These are phyloP conservation scores for Thymelicus lineola DNA, from an alignment of 2,888 invertebrate genomes.

Conservation along the genomic window DNA sequence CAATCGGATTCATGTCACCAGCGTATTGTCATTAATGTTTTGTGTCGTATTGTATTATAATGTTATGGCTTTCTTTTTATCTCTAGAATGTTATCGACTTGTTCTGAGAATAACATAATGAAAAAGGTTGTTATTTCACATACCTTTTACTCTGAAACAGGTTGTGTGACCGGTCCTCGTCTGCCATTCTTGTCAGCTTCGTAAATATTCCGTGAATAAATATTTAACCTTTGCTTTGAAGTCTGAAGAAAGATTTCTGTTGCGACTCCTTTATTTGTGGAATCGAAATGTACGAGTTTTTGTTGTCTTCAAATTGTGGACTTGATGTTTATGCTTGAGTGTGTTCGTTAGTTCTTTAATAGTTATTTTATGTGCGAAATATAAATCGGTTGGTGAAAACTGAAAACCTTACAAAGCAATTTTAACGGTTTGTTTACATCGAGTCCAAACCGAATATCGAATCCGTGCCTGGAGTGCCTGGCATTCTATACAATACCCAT, in stretches of 20 bases:
- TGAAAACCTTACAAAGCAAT: too few species aligned
- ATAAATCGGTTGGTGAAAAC: too few species aligned
- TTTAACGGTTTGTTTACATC: too few species aligned
- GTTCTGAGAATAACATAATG: conserved; percentile 35
- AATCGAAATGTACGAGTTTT: conserved; percentile 35
- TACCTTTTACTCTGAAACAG: conserved; percentile 67
- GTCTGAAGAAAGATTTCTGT: conserved; percentile 58
- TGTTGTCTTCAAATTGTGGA: conserved; percentile 1
- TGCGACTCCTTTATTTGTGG: conserved; percentile 34
- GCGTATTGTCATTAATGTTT: conserved; percentile 23
- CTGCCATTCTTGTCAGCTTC: conserved; percentile 63
- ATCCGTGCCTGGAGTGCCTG: too few species aligned
- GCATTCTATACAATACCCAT: too few species aligned
- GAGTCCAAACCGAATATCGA: too few species aligned
- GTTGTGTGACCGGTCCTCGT: conserved; percentile 64
- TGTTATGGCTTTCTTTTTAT: conserved; percentile 43
- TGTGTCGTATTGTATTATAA: conserved; percentile 30
- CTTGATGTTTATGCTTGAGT: neutral
- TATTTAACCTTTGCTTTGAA: conserved; percentile 67
- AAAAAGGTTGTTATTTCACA: conserved; percentile 60
- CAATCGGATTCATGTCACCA: neutral
- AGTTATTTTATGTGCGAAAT: too few species aligned
- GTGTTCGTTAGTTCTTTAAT: too few species aligned
- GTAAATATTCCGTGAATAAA: conserved; percentile 69
- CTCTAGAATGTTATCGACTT: conserved; percentile 31